phyloP scores from a whole-genome alignment of 2,888 invertebrate species.

The Ashinkailepas kermadecensis region DNA sequence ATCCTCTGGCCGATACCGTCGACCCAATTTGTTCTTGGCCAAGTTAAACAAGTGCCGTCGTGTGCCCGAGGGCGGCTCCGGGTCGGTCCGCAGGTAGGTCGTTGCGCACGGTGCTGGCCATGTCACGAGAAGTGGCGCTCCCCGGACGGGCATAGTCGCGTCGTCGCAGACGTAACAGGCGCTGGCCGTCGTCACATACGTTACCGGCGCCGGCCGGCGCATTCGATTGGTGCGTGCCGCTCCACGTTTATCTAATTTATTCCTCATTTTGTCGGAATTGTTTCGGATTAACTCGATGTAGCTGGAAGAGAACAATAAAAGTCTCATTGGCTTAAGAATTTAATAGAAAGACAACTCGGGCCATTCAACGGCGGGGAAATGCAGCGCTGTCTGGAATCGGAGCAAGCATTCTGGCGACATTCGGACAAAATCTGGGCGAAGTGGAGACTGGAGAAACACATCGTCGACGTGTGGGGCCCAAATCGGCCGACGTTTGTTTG shows the following conservation, averaged over 20 bases:
- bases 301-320: constrained; percentile 8
- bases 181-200: neutral
- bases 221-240: neutral
- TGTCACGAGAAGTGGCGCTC: too few species aligned
- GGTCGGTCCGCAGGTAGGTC: neutral
- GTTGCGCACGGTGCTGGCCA: too few species aligned
- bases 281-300: constrained; percentile 3
- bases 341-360: constrained; percentile 18
- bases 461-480: neutral
- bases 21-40: neutral
- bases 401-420: neutral
- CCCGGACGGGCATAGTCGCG: too few species aligned
- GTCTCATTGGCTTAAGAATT: constrained; percentile 12
- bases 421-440: neutral
- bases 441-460: neutral
- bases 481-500: neutral
- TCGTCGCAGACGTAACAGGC: too few species aligned
- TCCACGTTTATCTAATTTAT: neutral
- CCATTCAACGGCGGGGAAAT: constrained; percentile 1
- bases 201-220: neutral
- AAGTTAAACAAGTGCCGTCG: neutral
- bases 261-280: constrained; percentile 20
- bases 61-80: neutral
- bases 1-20: neutral
- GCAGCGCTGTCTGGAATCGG: neutral